phyloP scores from a whole-genome alignment of 1,140 invertebrate genomes.

The Aporrectodea caliginosa region DNA sequence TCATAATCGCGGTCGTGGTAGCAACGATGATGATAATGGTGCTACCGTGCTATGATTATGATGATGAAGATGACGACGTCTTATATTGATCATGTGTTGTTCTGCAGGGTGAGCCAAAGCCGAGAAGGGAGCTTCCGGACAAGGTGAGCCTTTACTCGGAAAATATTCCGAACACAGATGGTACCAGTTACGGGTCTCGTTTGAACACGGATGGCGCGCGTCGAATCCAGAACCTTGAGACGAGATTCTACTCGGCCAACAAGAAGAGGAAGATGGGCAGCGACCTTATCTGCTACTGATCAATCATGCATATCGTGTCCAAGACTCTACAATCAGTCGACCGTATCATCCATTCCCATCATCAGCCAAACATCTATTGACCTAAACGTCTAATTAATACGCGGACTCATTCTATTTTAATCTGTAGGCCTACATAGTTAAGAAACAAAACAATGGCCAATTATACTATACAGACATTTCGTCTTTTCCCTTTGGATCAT shows the following conservation, averaged over 20 bases:
- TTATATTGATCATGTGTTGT: not conserved
- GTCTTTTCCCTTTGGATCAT: too few relatives aligned
- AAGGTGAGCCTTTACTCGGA: constrained; percentile 44
- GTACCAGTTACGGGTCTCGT: constrained; percentile 49
- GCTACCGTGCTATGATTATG: too few relatives aligned
- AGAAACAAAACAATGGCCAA: too few relatives aligned
- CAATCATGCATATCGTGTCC: not conserved
- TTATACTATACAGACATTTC: too few relatives aligned
- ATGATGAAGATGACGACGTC: not conserved
- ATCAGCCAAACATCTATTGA: too few relatives aligned
- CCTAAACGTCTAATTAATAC: too few relatives aligned
- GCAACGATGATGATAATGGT: too few relatives aligned
- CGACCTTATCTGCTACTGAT: constrained; percentile 51
- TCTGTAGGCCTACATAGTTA: too few relatives aligned
- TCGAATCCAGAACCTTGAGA: constrained; percentile 47
- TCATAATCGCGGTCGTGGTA: too few relatives aligned
- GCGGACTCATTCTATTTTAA: too few relatives aligned
- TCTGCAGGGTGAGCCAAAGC: constrained; percentile 44
- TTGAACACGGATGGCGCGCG: constrained; percentile 41
- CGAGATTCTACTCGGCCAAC: constrained; percentile 44
- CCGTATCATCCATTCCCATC: too few relatives aligned
- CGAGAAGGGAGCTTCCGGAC: constrained; percentile 43
- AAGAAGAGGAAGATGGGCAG: constrained; percentile 42
- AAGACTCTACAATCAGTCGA: too few relatives aligned
- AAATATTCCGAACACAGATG: constrained; percentile 51